Base-by-base conservation (phyloP, 2,113 vertebrate genomes). In the Columba livia region DNA sequence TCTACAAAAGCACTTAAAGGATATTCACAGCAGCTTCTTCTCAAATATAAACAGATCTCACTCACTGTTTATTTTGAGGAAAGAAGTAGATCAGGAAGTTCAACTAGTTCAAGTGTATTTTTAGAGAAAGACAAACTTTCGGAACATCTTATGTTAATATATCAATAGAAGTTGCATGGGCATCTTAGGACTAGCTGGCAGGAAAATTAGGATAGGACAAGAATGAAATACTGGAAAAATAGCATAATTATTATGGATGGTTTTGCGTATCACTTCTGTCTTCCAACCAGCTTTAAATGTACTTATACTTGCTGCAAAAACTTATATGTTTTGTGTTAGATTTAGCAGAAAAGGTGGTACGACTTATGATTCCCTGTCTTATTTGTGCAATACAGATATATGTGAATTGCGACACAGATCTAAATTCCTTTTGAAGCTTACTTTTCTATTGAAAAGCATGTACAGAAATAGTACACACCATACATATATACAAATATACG, bases 81-180 rank as follows among this genome's bases (percentile, higher is more conserved):
- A 65, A 92, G 64, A 88, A 92, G 82, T 78, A 86, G 79, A 86
- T 96, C 79, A 95, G 94, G 88, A 97, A 96, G 88, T 96, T 93
- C 77, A 79, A 19, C 57, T 82, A 82, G 84, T 80, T 86, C 75
- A 85, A 92, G 42, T 58, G 23, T 71, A 91, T 61, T 86, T 96
- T 88, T 77, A 64, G 83, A 75, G 90, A 93, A 95, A 90, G 61
- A 66, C 13, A 42, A 36, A 32, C 70, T 75, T 88, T 81, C 60
- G 79, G 34, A 44, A 36, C 0, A 10, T 36, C 15, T 89, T 62
- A 36, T 73, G 53, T 64, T 91, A 66, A 51, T 51, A 57, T 66
- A 56, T 77, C 64, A 50, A 12, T 67, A 31, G 24, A 21, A 90
- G 53, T 40, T 81, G 28, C 38, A 83, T 18, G 36, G 34, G 3